A percentile compares a stretch with the other conserved stretches of the same genome.
These are phyloP conservation scores for Uloborus plumipes DNA, from an alignment of 2,888 invertebrate genomes.

Conservation along the genomic window DNA sequence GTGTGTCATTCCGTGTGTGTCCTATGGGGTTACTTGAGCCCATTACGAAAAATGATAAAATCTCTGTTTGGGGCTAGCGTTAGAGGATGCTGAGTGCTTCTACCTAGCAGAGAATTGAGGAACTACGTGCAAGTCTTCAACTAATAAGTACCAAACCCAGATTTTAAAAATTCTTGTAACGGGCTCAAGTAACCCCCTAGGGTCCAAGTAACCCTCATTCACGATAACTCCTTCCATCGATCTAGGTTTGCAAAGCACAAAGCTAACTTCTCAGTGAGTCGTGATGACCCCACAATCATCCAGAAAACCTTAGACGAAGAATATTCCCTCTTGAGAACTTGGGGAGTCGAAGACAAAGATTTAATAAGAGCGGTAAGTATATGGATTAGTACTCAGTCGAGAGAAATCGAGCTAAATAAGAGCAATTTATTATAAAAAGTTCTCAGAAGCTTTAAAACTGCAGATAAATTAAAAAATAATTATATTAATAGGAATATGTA, in stretches of 20 bases:
- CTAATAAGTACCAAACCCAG: too few species aligned
- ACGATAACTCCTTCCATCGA: not conserved
- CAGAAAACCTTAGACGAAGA: conserved; percentile 73
- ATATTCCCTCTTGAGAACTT: conserved; percentile 72
- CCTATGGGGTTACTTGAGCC: too few species aligned
- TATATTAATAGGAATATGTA: conserved; percentile 72
- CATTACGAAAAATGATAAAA: too few species aligned
- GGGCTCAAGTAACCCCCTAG: too few species aligned
- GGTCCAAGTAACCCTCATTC: too few species aligned
- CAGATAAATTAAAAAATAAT: conserved; percentile 73
- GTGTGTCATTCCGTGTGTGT: too few species aligned
- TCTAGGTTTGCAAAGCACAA: conserved; percentile 73
- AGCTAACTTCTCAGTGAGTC: conserved; percentile 75
- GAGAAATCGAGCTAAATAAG: not conserved
- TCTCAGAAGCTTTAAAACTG: conserved; percentile 76
- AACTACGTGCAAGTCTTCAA: too few species aligned
- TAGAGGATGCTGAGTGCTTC: too few species aligned
- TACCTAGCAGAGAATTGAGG: too few species aligned
- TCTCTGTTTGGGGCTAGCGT: too few species aligned
- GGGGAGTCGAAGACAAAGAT: conserved; percentile 74
- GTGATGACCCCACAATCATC: conserved; percentile 76
- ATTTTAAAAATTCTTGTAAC: too few species aligned
- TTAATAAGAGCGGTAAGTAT: conserved; percentile 73
- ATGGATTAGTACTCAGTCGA: not conserved
- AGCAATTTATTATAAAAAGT: conserved; percentile 67